phyloP scores from a whole-genome alignment of 2,797 vertebrate species.

The Streptopelia turtur region DNA sequence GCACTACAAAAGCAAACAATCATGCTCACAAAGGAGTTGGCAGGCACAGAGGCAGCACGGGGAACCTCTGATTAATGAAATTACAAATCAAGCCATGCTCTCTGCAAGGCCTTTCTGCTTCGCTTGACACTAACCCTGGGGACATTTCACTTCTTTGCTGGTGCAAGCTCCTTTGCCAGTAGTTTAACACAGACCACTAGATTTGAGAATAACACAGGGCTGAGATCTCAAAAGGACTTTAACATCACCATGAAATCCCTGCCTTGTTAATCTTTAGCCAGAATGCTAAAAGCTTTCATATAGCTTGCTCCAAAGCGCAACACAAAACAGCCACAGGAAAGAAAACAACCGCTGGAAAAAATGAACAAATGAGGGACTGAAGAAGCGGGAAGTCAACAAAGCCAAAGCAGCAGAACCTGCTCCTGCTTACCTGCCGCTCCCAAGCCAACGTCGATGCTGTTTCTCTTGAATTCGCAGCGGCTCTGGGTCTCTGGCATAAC shows the following conservation, averaged over 20 bases:
- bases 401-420: neutral
- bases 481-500: conserved; percentile 94
- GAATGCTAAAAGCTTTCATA: neutral
- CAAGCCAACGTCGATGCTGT: conserved; percentile 79
- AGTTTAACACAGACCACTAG: neutral
- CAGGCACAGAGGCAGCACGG: neutral
- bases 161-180: conserved; percentile 17
- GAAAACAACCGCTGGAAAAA: neutral
- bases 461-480: conserved; percentile 88
- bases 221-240: neutral
- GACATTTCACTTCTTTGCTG: conserved; percentile 6
- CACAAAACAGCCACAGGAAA: neutral
- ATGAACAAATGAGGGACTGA: accelerated
- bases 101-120: conserved; percentile 58
- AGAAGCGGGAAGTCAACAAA: neutral
- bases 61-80: conserved; percentile 69
- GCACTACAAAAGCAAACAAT: neutral
- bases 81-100: conserved; percentile 51
- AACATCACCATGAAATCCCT: neutral
- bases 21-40: neutral
- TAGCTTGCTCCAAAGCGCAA: accelerated
- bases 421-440: conserved; percentile 88
- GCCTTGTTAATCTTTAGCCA: neutral
- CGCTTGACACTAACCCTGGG: conserved; percentile 34
- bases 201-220: neutral